Evolutionary conservation across 2,113 vertebrate species (phyloP).

Genomic region (Jaculus jaculus): DNA sequence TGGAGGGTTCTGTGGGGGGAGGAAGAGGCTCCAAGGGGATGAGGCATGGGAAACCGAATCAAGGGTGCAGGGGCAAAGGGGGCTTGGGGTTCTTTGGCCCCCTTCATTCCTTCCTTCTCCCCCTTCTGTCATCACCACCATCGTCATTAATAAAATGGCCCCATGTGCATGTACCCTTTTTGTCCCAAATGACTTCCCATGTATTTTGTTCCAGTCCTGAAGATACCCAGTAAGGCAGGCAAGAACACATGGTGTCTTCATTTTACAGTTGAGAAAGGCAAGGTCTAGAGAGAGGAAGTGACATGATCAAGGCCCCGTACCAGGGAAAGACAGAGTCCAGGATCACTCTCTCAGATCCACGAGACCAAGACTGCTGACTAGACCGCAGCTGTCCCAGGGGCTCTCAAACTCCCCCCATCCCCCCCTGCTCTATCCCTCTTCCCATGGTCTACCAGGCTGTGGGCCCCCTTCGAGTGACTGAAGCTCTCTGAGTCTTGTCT

Average conservation of each 20-base stretch:
- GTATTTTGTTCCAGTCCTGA: not conserved
- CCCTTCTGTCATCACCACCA: not conserved
- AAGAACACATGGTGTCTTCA: not conserved
- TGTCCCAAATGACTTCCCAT: fast-evolving
- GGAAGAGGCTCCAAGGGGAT: not conserved
- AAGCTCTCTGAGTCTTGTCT: not conserved
- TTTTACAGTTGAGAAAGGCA: not conserved
- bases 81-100: fast-evolving
- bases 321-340: not conserved
- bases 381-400: not conserved
- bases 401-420: not conserved
- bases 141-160: not conserved
- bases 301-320: not conserved
- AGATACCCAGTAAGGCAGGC: fast-evolving
- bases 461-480: not conserved
- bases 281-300: not conserved
- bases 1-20: slow-evolving; percentile 16
- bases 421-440: not conserved
- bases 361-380: not conserved
- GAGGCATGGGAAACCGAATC: not conserved
- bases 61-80: too few species aligned
- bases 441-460: not conserved
- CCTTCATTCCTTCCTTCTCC: fast-evolving
- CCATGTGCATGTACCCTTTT: not conserved
- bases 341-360: not conserved